These are phyloP conservation scores for Cryptophagus acutangulus DNA, from an alignment of 2,888 invertebrate genomes.

Conservation along the genomic window DNA sequence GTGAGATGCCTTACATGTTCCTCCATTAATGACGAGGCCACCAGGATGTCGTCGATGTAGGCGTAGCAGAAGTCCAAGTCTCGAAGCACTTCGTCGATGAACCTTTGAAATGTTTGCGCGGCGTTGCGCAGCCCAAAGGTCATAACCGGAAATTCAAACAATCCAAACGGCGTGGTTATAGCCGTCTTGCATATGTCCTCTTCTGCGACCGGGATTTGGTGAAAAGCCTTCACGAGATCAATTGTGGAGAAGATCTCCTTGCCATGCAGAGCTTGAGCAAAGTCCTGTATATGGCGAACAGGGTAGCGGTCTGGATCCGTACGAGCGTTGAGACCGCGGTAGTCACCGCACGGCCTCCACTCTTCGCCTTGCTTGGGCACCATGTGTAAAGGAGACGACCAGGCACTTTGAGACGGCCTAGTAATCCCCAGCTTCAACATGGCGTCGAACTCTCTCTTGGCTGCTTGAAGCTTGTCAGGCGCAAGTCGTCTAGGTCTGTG, in stretches of 20 bases:
- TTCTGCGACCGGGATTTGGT: slow-evolving; percentile 37
- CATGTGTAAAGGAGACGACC: too few relatives aligned
- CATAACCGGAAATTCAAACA: slow-evolving; percentile 38
- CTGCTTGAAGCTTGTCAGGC: too few relatives aligned
- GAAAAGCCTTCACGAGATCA: slow-evolving; percentile 31
- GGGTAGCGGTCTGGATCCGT: too few relatives aligned
- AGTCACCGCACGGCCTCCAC: too few relatives aligned
- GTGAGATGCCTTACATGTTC: slow-evolving; percentile 20
- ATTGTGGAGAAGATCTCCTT: slow-evolving; percentile 15
- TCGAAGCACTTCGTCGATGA: slow-evolving; percentile 32
- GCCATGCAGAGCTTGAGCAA: slow-evolving; percentile 15
- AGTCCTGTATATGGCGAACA: slow-evolving; percentile 26
- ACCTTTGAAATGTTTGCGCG: slow-evolving; percentile 39
- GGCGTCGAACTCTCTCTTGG: too few relatives aligned
- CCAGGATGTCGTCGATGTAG: slow-evolving; percentile 39
- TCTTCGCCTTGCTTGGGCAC: too few relatives aligned
- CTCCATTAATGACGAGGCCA: slow-evolving; percentile 21
- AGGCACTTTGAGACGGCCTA: too few relatives aligned
- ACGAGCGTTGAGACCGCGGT: too few relatives aligned
- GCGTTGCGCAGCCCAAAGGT: slow-evolving; percentile 38
- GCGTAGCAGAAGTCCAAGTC: slow-evolving; percentile 32
- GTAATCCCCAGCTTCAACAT: too few relatives aligned
- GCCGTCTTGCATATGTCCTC: slow-evolving; percentile 41
- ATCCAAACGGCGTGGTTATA: slow-evolving; percentile 39
- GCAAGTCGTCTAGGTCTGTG: too few relatives aligned